phyloP scores from a whole-genome alignment of 2,888 invertebrate species.

The Thereva nobilitata region DNA sequence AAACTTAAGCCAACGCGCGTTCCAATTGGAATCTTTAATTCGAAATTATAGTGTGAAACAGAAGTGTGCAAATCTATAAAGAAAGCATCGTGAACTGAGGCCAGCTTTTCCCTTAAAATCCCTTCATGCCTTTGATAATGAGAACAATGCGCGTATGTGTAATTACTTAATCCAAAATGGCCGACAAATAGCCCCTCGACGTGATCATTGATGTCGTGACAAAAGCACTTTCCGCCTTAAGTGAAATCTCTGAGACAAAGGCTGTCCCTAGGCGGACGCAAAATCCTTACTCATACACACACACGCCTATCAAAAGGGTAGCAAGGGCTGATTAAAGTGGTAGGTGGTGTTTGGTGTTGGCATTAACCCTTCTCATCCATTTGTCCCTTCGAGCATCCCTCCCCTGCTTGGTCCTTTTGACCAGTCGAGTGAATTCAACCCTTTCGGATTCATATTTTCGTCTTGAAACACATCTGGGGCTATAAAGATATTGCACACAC shows the following conservation, averaged over 20 bases:
- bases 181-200: conserved; percentile 44
- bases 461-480: conserved; percentile 41
- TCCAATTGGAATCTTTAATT: too few species aligned
- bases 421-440: conserved; percentile 55
- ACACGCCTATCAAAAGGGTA: neutral
- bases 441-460: conserved; percentile 49
- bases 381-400: conserved; percentile 47
- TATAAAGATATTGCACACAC: conserved; percentile 7
- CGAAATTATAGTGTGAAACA: too few species aligned
- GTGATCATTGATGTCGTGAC: conserved; percentile 40
- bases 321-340: conserved; percentile 5
- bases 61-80: neutral
- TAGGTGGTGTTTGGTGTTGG: conserved; percentile 51
- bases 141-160: conserved; percentile 42
- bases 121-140: conserved; percentile 5
- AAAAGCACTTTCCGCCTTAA: conserved; percentile 42
- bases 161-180: conserved; percentile 46
- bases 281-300: conserved; percentile 2
- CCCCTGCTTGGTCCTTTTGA: conserved; percentile 52
- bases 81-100: neutral
- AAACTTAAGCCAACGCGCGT: too few species aligned
- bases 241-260: conserved; percentile 31
- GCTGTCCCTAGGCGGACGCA: neutral
- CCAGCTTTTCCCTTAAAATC: neutral
- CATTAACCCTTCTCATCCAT: conserved; percentile 51